Conservation (phyloP, 2,888 invertebrate genomes). For the Cryptocheilus praepositus region DNA sequence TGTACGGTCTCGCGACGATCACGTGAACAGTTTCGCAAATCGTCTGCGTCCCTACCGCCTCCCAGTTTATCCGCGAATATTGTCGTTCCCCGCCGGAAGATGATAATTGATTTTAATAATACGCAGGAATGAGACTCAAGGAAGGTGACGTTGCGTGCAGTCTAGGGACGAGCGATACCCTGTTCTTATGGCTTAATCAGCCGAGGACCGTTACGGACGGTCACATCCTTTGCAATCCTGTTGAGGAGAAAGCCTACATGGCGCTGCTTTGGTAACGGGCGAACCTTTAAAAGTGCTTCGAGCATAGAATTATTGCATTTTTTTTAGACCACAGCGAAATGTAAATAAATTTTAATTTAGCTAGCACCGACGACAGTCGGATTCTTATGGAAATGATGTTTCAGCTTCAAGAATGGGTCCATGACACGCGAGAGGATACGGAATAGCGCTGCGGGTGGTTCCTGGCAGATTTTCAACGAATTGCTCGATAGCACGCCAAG, state of each 20-base stretch:
- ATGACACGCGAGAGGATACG: slow-evolving; percentile 90
- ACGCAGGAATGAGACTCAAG: slow-evolving; percentile 85
- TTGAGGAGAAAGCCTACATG: slow-evolving; percentile 87
- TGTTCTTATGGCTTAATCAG: slow-evolving; percentile 85
- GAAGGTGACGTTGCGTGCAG: slow-evolving; percentile 91
- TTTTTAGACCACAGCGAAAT: no score
- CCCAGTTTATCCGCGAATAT: neutral
- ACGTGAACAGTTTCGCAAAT: neutral
- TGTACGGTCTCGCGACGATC: neutral
- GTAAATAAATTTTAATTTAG: no score
- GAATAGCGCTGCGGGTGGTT: slow-evolving; percentile 83
- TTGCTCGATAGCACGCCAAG: slow-evolving; percentile 88
- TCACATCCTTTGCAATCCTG: slow-evolving; percentile 92
- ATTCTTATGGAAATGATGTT: slow-evolving; percentile 41
- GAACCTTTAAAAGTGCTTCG: no score
- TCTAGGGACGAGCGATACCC: slow-evolving; percentile 95
- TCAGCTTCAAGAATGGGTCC: slow-evolving; percentile 93
- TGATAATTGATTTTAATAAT: slow-evolving; percentile 6
- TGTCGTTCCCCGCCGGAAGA: neutral
- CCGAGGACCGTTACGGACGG: slow-evolving; percentile 85
- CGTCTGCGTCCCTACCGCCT: neutral
- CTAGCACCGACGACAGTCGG: no score
- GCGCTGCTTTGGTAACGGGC: slow-evolving; percentile 86
- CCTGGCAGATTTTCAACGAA: slow-evolving; percentile 91
- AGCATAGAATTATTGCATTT: no score